Base-by-base conservation (phyloP, 2,797 vertebrate genomes). In the Microctenopoma stevenorrisi region DNA sequence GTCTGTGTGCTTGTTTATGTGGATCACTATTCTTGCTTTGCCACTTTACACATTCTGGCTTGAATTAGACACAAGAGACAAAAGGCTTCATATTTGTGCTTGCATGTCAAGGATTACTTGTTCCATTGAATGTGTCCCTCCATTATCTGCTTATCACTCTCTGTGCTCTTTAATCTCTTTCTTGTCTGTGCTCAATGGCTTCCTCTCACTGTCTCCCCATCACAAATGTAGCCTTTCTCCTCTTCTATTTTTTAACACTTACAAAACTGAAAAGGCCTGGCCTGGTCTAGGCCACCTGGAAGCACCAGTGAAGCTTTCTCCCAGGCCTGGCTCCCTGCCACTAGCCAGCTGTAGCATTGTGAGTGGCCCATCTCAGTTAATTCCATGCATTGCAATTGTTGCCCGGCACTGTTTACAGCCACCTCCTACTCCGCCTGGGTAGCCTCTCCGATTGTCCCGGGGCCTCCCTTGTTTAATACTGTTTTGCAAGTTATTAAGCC, bases 401-500 rank as follows among this genome's bases (percentile, higher is more conserved):
- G 90, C 93, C 76, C 74, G 85, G 88, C 93, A 92, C 93, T 94
- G 94, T 94, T 94, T 95, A 95, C 94, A 92, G 88, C 91, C 92
- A 92, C 94, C 94, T 95, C 93, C 95, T 89, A 88, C 94, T 89
- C 90, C 74, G 91, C 93, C 93, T 90, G 92, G 90, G 92, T 93
- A 91, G 91, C 92, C 88, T 79, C 85, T 91, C 88, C 90, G 91
- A 95, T 96, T 96, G 95, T 96, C 94, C 92, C 72, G 82, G 94
- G 90, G 92, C 91, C 91, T 94, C 93, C 94, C 94, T 95, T 96
- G 94, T 95, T 95, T 95, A 96, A 95, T 95, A 91, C 95, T 96
- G 95, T 95, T 96, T 96, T 95, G 95, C 95, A 95, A 95, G 95
- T 96, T 96, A 96, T 95, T 95, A 96, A 96, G 94, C 94, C 92